Conservation (phyloP, 2,888 invertebrate species). For the Agonopterix alstromeriana region DNA sequence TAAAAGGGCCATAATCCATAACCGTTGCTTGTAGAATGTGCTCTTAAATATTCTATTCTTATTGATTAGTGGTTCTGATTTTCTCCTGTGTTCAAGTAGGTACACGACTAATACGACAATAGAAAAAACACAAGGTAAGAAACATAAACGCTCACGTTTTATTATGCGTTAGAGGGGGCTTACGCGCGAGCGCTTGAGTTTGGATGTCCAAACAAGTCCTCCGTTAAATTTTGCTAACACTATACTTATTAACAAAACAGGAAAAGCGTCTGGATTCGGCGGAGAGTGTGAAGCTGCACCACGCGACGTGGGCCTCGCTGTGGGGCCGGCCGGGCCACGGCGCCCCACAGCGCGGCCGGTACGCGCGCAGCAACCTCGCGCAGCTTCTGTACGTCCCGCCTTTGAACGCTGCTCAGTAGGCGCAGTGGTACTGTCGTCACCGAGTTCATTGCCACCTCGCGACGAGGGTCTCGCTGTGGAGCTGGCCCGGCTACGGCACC, state of each 20-base stretch:
- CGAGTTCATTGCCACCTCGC: conserved; percentile 81
- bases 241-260: conserved; percentile 36
- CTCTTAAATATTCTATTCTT: too few species aligned
- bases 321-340: conserved; percentile 89
- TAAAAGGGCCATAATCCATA: too few species aligned
- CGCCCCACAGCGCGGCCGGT: conserved; percentile 68
- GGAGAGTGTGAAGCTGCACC: conserved; percentile 81
- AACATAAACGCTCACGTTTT: too few species aligned
- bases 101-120: too few species aligned
- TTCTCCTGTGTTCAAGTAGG: too few species aligned
- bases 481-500: conserved; percentile 83
- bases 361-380: conserved; percentile 59
- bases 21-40: too few species aligned
- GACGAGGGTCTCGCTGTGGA: conserved; percentile 88
- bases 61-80: too few species aligned
- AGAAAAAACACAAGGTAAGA: too few species aligned
- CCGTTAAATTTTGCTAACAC: conserved; percentile 1
- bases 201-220: background rate
- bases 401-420: conserved; percentile 15
- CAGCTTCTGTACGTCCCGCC: conserved; percentile 52
- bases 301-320: conserved; percentile 84
- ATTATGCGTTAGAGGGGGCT: too few species aligned
- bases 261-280: conserved; percentile 78
- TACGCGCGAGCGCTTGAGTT: too few species aligned
- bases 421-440: too few species aligned